Base-by-base conservation (phyloP, 2,888 invertebrate genomes). In the Chorisops tibialis region DNA sequence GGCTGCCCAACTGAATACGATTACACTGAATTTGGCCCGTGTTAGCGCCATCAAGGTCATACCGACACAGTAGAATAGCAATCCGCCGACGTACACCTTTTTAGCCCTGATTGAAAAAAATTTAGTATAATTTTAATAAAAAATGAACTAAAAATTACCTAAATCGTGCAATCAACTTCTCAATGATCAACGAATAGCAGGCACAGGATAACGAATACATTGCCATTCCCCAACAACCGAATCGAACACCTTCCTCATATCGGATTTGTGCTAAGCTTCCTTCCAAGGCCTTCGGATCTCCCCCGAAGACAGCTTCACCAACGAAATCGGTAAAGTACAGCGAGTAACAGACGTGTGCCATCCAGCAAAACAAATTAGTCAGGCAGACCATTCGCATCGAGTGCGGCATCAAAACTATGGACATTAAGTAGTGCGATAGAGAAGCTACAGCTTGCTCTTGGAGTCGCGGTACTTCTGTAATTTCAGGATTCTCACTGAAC, bases 221-320 rank as follows among this genome's bases (percentile, higher is more conserved):
- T 0, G 95, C 90, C 96, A 97, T 97, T 22, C 95, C 96, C 89
- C 93, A 93, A 71, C 96, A 96, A 11, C 96, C 97, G 72, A 96
- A 93, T 43, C 96, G 83, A 0, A 97, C 94, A 0, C 97, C 97
- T 39, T 88, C 87, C 75, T 96, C 93, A 73, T 96, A 97, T 9
- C 85, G 79, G 14, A 82, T 80, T 62, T 89, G 83, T 58, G 82
- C 79, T 16, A 76, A 71, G 16, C 85, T 83, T 12, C 89, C 89
- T 47, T 86, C 85, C 0, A 84, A 81, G 64, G 89, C 91, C 85
- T 89, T 81, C 19, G 82, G 83, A 61, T 72, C 71, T 9, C 76
- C 76, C 43, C 72, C 71, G 52, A 75, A 77, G 48, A 76, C 75
- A 35, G 77, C 74, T 67, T 76, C 77, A 1, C 77, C 75, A 43